Conservation (phyloP, 2,797 vertebrate genomes). For the Halcyon chelicuti region DNA sequence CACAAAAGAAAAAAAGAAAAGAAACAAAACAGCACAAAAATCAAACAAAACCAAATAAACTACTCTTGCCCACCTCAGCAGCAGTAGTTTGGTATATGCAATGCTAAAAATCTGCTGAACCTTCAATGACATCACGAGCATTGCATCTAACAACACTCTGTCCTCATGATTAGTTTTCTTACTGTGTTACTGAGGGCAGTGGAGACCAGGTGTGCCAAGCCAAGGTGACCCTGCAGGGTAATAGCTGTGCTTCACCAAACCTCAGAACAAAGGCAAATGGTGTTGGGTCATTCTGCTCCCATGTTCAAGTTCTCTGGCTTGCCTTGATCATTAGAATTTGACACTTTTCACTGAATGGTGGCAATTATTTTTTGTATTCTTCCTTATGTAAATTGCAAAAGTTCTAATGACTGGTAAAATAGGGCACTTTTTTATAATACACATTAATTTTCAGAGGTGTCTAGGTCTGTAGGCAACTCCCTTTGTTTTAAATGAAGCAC, state of each 20-base stretch:
- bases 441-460: neutral
- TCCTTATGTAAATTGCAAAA: neutral
- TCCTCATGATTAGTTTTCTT: neutral
- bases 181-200: neutral
- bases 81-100: neutral
- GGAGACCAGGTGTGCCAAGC: neutral
- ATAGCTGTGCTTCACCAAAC: neutral
- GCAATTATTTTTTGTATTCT: neutral
- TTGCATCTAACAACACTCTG: neutral
- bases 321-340: neutral
- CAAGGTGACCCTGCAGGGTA: neutral
- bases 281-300: neutral
- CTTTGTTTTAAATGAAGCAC: neutral
- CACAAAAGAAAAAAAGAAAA: too few species aligned
- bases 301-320: neutral
- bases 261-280: neutral
- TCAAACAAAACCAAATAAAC: too few species aligned
- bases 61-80: neutral
- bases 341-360: neutral
- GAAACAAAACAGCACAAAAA: too few species aligned
- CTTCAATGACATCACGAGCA: neutral
- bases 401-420: neutral
- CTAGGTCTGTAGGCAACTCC: neutral
- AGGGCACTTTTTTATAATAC: rapidly evolving
- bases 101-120: neutral